Conservation (phyloP, 2,797 vertebrate genomes). For the Tragopan temminckii region DNA sequence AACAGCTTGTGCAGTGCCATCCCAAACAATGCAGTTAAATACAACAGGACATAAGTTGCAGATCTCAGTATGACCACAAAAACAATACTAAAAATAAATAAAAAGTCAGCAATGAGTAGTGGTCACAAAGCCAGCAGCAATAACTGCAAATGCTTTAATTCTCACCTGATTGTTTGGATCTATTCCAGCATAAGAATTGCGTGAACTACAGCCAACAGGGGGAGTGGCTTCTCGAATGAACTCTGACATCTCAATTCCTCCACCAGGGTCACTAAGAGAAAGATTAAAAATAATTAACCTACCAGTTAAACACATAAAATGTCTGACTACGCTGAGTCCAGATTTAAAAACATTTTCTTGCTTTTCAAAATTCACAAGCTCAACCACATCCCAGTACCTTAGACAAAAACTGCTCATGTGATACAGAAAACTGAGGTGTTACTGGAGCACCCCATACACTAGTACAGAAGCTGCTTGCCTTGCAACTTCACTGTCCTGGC, state of each 20-base stretch:
- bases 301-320: not conserved
- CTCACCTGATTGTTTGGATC: conserved; percentile 93
- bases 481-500: not conserved
- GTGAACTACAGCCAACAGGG: conserved; percentile 97
- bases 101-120: not conserved
- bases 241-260: conserved; percentile 98
- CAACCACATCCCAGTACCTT: not conserved
- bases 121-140: not conserved
- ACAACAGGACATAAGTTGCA: not conserved
- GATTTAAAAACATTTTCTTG: not conserved
- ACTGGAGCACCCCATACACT: accelerated
- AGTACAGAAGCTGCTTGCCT: not conserved
- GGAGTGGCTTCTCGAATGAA: conserved; percentile 96
- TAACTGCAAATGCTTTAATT: not conserved
- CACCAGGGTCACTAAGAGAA: conserved; percentile 92
- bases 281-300: conserved; percentile 9
- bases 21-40: not conserved
- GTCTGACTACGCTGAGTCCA: not conserved
- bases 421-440: not conserved
- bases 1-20: not conserved
- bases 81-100: not conserved
- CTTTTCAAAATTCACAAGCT: not conserved
- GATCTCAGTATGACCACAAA: not conserved
- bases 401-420: not conserved
- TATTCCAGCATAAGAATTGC: conserved; percentile 96